These are phyloP conservation scores for Drosophila bifasciata DNA, from an alignment of 1,140 invertebrate species.

Conservation along the genomic window DNA sequence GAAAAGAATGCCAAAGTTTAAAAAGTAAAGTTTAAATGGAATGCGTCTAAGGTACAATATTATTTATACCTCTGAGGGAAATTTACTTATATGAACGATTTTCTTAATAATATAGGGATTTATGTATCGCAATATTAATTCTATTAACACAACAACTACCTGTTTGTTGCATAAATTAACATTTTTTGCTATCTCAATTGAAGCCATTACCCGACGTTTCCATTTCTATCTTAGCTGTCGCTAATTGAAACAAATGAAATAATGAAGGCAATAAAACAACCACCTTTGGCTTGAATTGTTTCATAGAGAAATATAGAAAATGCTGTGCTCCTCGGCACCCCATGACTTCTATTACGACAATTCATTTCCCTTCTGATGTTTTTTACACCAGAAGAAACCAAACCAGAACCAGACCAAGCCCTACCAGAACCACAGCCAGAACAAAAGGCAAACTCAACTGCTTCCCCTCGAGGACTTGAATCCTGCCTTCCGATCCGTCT, in stretches of 20 bases:
- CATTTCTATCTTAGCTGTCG: constrained; percentile 31
- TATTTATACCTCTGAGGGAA: too few species aligned
- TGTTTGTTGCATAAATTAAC: too few species aligned
- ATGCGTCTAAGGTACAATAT: too few species aligned
- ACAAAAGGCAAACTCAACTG: constrained; percentile 33
- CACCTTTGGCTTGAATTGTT: constrained; percentile 34
- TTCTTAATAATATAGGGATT: too few species aligned
- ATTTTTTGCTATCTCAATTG: not conserved
- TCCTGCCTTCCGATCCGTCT: constrained; percentile 6
- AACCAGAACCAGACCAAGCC: too few species aligned
- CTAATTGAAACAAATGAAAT: constrained; percentile 59
- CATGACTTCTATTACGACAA: constrained; percentile 37
- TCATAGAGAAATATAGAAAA: too few species aligned
- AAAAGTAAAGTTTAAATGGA: too few species aligned
- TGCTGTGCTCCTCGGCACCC: not conserved
- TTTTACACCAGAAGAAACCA: too few species aligned
- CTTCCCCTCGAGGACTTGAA: constrained; percentile 19
- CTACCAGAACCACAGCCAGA: constrained; percentile 2
- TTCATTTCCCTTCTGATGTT: constrained; percentile 49
- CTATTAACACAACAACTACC: too few species aligned
- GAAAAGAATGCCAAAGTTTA: too few species aligned
- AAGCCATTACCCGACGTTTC: not conserved
- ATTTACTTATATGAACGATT: too few species aligned
- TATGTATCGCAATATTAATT: too few species aligned
- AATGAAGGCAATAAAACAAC: constrained; percentile 55